These are phyloP conservation scores for Lepidurus apus DNA, from an alignment of 1,140 invertebrate species.

Conservation along the genomic window DNA sequence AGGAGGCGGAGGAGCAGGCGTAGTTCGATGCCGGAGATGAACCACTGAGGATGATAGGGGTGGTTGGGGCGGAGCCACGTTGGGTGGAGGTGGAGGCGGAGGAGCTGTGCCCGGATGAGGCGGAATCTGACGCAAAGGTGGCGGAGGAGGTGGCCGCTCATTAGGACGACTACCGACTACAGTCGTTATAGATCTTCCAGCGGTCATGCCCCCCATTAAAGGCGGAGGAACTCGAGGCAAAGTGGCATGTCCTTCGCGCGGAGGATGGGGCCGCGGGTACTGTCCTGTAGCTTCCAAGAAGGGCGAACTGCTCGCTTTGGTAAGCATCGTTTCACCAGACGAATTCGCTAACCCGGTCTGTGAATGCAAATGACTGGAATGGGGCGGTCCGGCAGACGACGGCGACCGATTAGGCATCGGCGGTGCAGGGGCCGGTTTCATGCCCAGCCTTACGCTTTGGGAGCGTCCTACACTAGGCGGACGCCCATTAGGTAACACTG, in stretches of 20 bases:
- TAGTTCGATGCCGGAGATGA: background rate
- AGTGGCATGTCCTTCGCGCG: background rate
- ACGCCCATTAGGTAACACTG: background rate
- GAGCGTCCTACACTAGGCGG: background rate
- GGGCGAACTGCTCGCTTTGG: background rate
- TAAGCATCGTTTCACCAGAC: background rate
- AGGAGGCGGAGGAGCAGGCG: background rate
- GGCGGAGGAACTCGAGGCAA: constrained; percentile 11
- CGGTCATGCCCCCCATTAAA: background rate
- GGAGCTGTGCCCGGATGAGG: background rate
- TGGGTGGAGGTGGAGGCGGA: background rate
- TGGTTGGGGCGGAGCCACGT: background rate
- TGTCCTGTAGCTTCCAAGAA: background rate
- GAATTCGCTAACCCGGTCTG: background rate
- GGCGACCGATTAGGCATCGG: background rate
- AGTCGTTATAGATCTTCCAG: background rate
- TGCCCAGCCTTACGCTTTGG: background rate
- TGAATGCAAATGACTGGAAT: background rate
- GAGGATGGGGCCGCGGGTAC: background rate
- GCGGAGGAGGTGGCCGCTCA: constrained; percentile 4
- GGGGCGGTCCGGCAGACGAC: background rate
- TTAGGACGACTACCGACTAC: background rate
- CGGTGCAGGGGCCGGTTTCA: background rate
- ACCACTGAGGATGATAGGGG: background rate
- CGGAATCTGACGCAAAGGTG: constrained; percentile 11